Percentiles rank a stretch among this genome's conserved stretches.
Conservation (phyloP, 1,140 invertebrate species). For the Dinothrombium tinctorium region DNA sequence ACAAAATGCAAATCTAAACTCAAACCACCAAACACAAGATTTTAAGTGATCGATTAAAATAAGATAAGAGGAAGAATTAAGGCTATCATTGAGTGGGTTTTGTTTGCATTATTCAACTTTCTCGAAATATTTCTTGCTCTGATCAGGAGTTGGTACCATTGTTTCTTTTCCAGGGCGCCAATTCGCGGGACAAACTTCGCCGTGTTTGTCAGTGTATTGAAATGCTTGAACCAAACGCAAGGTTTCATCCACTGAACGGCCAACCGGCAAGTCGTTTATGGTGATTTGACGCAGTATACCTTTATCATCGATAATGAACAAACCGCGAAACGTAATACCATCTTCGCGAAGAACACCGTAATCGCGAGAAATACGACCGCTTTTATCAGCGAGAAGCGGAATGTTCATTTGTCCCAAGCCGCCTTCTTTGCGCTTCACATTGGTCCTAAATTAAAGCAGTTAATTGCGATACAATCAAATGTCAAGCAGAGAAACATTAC, state of each 20-base stretch:
- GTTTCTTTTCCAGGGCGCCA: slow-evolving; percentile 23
- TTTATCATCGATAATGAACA: slow-evolving; percentile 90
- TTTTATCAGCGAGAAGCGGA: slow-evolving; percentile 83
- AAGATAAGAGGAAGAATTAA: too few relatives aligned
- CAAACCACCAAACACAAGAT: too few relatives aligned
- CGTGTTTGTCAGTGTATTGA: slow-evolving; percentile 30
- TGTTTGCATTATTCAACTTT: too few relatives aligned
- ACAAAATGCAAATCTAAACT: too few relatives aligned
- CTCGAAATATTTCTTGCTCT: slow-evolving; percentile 7
- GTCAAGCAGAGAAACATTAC: too few relatives aligned
- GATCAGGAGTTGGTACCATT: slow-evolving; percentile 20
- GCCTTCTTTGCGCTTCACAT: slow-evolving; percentile 32
- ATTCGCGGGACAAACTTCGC: slow-evolving; percentile 20
- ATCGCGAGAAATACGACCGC: slow-evolving; percentile 48
- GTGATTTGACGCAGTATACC: slow-evolving; percentile 84
- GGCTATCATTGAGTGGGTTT: too few relatives aligned
- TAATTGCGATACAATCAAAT: too few relatives aligned
- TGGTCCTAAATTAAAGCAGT: too few relatives aligned
- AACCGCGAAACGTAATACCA: slow-evolving; percentile 78
- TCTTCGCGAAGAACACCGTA: slow-evolving; percentile 84
- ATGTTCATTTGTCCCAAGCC: slow-evolving; percentile 90
- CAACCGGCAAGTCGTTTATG: slow-evolving; percentile 91
- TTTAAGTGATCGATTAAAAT: too few relatives aligned
- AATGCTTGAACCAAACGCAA: slow-evolving; percentile 37
- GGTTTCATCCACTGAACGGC: slow-evolving; percentile 44